Conservation (phyloP, 2,113 vertebrate species). For the Tautogolabrus adspersus region DNA sequence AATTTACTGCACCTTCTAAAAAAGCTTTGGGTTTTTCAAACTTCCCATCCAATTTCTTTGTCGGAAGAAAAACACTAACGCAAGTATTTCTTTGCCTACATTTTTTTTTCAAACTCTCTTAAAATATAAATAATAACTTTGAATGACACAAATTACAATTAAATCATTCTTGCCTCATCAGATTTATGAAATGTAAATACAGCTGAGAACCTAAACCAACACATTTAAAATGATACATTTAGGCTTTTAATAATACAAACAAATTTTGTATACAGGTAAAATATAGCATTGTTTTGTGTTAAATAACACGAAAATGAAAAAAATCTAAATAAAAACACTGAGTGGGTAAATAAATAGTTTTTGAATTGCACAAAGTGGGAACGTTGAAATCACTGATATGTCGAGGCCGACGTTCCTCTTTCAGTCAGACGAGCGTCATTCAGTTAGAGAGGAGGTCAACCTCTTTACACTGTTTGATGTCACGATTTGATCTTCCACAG, state of each 20-base stretch:
- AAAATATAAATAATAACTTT: constrained; percentile 58
- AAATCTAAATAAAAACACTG: constrained; percentile 83
- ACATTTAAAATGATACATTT: constrained; percentile 56
- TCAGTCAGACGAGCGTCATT: constrained; percentile 53
- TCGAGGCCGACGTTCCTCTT: constrained; percentile 67
- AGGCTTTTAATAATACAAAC: constrained; percentile 70
- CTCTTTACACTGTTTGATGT: constrained; percentile 64
- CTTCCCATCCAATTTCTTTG: background rate
- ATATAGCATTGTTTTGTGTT: constrained; percentile 62
- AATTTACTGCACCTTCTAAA: background rate
- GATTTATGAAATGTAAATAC: constrained; percentile 24
- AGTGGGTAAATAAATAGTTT: constrained; percentile 95
- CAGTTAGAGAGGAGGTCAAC: constrained; percentile 33
- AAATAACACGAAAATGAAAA: constrained; percentile 76
- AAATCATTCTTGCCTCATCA: constrained; percentile 8
- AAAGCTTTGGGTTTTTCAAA: background rate
- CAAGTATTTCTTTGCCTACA: constrained; percentile 10
- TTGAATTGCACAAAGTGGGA: constrained; percentile 91
- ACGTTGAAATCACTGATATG: constrained; percentile 84
- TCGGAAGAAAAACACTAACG: constrained; percentile 11
- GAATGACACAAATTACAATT: constrained; percentile 4
- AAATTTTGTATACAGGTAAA: constrained; percentile 64
- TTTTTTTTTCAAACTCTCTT: constrained; percentile 21
- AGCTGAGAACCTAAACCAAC: constrained; percentile 52
- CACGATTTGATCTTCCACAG: constrained; percentile 99